Base-by-base conservation (phyloP, 2,888 invertebrate genomes). In the Lissonota sp. region DNA sequence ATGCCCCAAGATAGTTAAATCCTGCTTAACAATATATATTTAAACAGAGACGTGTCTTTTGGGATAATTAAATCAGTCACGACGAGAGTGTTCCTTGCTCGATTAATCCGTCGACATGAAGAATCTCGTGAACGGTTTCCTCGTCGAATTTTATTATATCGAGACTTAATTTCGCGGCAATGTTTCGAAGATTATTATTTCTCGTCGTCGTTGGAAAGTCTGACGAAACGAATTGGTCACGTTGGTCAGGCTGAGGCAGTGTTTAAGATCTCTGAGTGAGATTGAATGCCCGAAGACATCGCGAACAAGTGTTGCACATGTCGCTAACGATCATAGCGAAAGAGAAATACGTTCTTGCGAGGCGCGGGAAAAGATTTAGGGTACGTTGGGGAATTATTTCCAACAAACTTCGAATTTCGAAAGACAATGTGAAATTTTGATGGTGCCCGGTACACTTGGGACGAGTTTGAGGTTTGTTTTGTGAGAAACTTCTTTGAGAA, bases 221-320 rank as follows among this genome's bases (percentile, higher is more conserved):
- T 16, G 46, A 44, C 8, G 40, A 60, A 64, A 62, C 60, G 67
- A 66, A 74, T 74, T 42, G 51, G 7, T 26, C 26, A 39, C 53
- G 64, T n/a, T 16, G 40, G 26, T 10, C 39, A 49, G 42, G 49
- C 16, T 12, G 39, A 12, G 14, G 6, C 60, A 60, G 26, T 72
- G 69, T 70, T 73, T 82, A 26, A 26, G 26, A 1, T 26, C 3
- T 26, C 26, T 70, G 76, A 74, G 79, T 62, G 79, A 67, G 77
- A 83, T 83, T 79, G 55, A 79, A 37, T 67, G 79, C 63, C 73
- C 71, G 63, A 82, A 26, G 26, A 83, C 79, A 83, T 79, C 74
- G 63, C 67, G 79, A 82, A 83, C 78, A 82, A 76, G 79, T 74
- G 74, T 79, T 70, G 79, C 79, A 83, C 82, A 67, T 82, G 82